These are phyloP conservation scores for Eospalax fontanierii DNA, from an alignment of 2,797 vertebrate genomes.

Conservation along the genomic window DNA sequence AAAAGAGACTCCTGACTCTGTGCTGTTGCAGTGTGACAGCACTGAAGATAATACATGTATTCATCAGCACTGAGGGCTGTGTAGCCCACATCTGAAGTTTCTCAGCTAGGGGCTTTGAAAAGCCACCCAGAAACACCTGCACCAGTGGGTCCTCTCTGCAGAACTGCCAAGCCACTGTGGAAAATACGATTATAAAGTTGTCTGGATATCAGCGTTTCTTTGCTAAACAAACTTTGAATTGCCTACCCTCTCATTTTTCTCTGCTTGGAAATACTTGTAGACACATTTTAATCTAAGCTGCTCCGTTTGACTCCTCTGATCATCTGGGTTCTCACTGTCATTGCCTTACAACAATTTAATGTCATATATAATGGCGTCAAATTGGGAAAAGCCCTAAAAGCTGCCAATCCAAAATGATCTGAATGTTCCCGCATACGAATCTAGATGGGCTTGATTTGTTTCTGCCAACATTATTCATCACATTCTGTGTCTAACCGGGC, in stretches of 20 bases:
- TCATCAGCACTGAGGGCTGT: slow-evolving; percentile 88
- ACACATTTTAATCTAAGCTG: slow-evolving; percentile 89
- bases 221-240: slow-evolving; percentile 84
- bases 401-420: slow-evolving; percentile 91
- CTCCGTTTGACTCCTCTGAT: slow-evolving; percentile 91
- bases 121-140: slow-evolving; percentile 90
- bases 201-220: slow-evolving; percentile 85
- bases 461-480: slow-evolving; percentile 90
- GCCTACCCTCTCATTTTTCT: slow-evolving; percentile 83
- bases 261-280: slow-evolving; percentile 87
- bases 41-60: slow-evolving; percentile 89
- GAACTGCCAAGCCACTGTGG: slow-evolving; percentile 84
- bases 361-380: slow-evolving; percentile 91
- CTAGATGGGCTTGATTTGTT: slow-evolving; percentile 88
- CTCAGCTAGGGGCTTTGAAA: slow-evolving; percentile 85
- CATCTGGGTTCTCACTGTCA: slow-evolving; percentile 91
- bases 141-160: slow-evolving; percentile 81
- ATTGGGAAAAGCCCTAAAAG: slow-evolving; percentile 89
- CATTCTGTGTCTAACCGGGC: slow-evolving; percentile 88
- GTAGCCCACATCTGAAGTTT: slow-evolving; percentile 88
- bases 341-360: slow-evolving; percentile 91
- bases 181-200: slow-evolving; percentile 90
- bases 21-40: slow-evolving; percentile 88
- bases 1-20: slow-evolving; percentile 90
- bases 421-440: slow-evolving; percentile 83